Evolutionary conservation across 2,888 invertebrate species (phyloP), one percentile per base, ranked within the genome.

Genomic region (Lepidochrysops patricia): DNA sequence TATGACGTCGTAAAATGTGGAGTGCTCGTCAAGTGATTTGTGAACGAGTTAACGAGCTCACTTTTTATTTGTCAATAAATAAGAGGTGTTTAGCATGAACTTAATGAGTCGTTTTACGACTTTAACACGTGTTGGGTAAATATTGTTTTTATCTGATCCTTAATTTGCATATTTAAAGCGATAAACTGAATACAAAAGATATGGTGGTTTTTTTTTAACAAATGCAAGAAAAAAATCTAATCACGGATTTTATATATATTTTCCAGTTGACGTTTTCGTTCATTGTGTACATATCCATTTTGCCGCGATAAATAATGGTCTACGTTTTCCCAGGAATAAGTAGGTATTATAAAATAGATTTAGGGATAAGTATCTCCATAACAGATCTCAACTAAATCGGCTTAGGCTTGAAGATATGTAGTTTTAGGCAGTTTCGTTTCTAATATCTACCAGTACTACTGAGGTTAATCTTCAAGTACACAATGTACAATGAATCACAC

Each of bases 1-100:
- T 87, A 89, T 80, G 88, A 85, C 76, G 82, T 87, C 84, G 83
- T 84, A 85, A 86, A 77, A 80, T 81, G 82, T 84, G 82, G 81
- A 82, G 81, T 79, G 82, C 76, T 86, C 84, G 82, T 87, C 81
- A 86, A 87, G 78, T 79, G 75, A 83, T 84, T 82, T 79, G 77
- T 77, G 77, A 77, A 72, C 79, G 76, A 76, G 77, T 74, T 74
- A 69, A 66, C 63, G 54, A 9, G 29, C 9, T 54, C 19, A 15
- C 62, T 62, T 63, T 58, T 64, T 61, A 50, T 62, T 13, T 13
- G 27, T 27, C 52, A 52, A 43, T 43, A 43, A 43, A 43, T 43
- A 43, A 3, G 15, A 43, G 43, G 19, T 43, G 43, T 43, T 43
- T 43, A 43, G 43, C 43, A 19, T 12, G 19, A 23, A 23, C 23